phyloP scores from a whole-genome alignment of 2,113 vertebrate genomes.

The Sprattus sprattus region DNA sequence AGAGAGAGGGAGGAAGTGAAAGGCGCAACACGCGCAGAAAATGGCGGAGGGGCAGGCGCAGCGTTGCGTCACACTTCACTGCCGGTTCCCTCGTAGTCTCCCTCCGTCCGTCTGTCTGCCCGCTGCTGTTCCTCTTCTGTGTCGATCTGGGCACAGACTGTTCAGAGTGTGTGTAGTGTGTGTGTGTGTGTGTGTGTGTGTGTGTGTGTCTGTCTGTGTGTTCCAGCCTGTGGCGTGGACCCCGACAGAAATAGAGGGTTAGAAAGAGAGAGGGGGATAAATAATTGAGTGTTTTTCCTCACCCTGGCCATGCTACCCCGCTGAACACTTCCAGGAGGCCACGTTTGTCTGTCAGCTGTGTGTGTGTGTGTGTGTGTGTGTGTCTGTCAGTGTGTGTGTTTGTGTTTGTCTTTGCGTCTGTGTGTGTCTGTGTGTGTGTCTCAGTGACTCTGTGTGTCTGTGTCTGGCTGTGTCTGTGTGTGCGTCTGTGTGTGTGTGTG shows the following conservation, averaged over 20 bases:
- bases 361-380: neutral
- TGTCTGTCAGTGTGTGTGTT: neutral
- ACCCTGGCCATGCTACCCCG: constrained; percentile 28
- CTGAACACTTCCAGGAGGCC: constrained; percentile 4
- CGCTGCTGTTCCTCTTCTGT: neutral
- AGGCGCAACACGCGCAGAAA: neutral
- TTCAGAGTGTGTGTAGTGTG: neutral
- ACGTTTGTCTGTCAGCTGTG: neutral
- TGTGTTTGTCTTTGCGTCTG: neutral
- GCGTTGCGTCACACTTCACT: neutral
- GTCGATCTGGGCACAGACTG: neutral
- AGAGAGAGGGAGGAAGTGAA: constrained; percentile 11
- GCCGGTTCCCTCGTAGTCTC: neutral
- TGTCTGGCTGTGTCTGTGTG: neutral
- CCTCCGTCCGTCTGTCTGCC: neutral
- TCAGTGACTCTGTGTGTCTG: neutral
- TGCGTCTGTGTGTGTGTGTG: neutral
- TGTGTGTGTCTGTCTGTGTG: neutral
- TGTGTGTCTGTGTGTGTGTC: neutral
- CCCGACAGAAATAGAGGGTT: neutral
- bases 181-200: neutral
- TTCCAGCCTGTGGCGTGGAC: neutral
- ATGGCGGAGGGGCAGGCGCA: neutral
- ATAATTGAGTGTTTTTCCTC: constrained; percentile 40
- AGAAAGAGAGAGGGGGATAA: constrained; percentile 19